Evolutionary conservation across 2,888 invertebrate species (phyloP).

Genomic region (Sarcophaga caerulescens): DNA sequence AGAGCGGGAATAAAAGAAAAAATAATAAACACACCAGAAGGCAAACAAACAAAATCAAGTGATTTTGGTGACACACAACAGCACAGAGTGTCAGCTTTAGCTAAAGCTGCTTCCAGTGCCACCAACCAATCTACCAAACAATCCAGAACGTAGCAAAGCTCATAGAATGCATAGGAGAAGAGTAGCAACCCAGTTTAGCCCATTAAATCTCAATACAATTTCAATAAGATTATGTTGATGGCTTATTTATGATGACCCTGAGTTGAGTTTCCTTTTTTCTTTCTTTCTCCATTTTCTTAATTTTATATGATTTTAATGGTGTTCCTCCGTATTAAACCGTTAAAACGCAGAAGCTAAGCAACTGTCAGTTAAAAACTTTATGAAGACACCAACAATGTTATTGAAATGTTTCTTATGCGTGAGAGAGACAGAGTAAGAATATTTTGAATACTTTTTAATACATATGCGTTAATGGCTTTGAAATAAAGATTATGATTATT

Average conservation of each 20-base stretch:
- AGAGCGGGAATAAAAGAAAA: neutral
- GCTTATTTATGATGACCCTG: slow-evolving; percentile 65
- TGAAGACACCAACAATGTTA: too few relatives aligned
- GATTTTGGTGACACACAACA: neutral
- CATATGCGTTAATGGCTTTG: too few relatives aligned
- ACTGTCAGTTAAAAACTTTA: neutral
- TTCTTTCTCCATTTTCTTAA: neutral
- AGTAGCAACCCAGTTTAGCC: neutral
- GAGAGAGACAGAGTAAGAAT: too few relatives aligned
- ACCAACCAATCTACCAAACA: neutral
- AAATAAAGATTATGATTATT: too few relatives aligned
- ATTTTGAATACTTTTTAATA: too few relatives aligned
- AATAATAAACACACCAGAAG: slow-evolving; percentile 11
- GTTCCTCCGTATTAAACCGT: neutral
- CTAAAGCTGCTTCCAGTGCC: neutral
- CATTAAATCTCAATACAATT: slow-evolving; percentile 40
- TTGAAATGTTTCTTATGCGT: too few relatives aligned
- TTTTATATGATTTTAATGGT: slow-evolving; percentile 15
- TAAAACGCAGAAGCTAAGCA: neutral
- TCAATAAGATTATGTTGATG: slow-evolving; percentile 65
- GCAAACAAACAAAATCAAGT: slow-evolving; percentile 22
- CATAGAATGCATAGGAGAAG: neutral
- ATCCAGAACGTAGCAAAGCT: neutral
- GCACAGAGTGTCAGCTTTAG: neutral
- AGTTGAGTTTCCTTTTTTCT: slow-evolving; percentile 21